Base-by-base conservation (phyloP, 2,888 invertebrate genomes). In the Noctua janthina region DNA sequence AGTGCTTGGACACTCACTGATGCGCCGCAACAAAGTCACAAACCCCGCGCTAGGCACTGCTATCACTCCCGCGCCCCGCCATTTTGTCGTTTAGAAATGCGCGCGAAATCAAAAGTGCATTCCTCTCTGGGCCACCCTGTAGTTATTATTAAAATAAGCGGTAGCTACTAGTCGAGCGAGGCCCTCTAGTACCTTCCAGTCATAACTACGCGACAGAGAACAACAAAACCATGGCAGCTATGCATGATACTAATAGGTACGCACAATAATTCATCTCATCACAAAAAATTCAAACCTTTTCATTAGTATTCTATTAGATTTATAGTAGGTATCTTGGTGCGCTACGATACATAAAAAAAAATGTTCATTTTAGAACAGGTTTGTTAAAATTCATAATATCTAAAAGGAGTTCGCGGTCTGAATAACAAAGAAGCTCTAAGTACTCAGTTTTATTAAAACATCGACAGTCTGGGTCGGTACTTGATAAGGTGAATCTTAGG, bases 391-490 rank as follows among this genome's bases (percentile, higher is more conserved):
- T 59, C 49, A 56, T 56, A 75, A 68, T 73, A 76, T 78, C 59
- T 79, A 62, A 77, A 82, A 64, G 56, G 51, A 54, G 23, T 43
- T 39, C 54, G 59, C n/a, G 13, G 29, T 66, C 72, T 64, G 76
- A 77, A 83, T 83, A 70, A 67, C 46, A 56, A 77, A 66, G 35
- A 64, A 29, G 20, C 23, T 54, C 39, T 76, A 51, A 17, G 10
- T 23, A 67, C 84, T 72, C 72, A 68, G 43, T 85, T 83, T 85
- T 80, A 85, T 49, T 71, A 71, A 62, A 75, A 67, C 49, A 81
- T 85, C 66, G 71, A 62, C 51, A 49, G 59, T 43, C 66, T 74
- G 62, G 46, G 15, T 51, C 11, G 29, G 59, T 39, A 71, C 64
- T 62, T 59, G 56, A 46, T 70, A 73, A 54, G 49, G 62, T 72